phyloP scores from a whole-genome alignment of 2,888 invertebrate species.

The Diachrysia chrysitis region DNA sequence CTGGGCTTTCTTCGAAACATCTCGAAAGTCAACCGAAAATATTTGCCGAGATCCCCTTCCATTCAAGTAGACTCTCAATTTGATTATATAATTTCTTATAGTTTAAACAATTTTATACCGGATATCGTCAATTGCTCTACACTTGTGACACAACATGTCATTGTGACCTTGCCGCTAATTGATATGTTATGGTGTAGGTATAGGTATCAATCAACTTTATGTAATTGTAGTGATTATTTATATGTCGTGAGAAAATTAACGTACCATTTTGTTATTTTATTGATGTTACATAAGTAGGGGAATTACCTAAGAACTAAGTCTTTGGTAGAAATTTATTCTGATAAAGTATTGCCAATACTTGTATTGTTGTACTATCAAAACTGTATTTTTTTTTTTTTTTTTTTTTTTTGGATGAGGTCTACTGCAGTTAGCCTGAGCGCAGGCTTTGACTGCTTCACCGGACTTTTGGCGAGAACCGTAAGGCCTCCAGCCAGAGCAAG shows the following conservation, averaged over 20 bases:
- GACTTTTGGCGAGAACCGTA: no score
- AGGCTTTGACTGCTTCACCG: no score
- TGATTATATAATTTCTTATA: slow-evolving; percentile 2
- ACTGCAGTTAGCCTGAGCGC: no score
- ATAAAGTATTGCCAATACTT: not conserved
- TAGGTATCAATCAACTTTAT: slow-evolving; percentile 18
- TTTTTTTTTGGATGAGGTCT: no score
- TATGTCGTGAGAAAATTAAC: slow-evolving; percentile 1
- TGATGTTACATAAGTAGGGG: not conserved
- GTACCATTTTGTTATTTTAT: not conserved
- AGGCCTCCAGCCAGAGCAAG: no score
- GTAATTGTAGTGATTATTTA: slow-evolving; percentile 16
- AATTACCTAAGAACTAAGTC: no score
- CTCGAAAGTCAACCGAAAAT: not conserved
- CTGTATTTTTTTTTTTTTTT: no score
- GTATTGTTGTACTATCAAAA: not conserved
- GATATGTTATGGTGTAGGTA: slow-evolving; percentile 24
- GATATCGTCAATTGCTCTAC: slow-evolving; percentile 46
- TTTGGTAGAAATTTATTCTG: no score
- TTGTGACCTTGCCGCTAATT: slow-evolving; percentile 33
- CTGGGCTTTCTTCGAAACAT: not conserved
- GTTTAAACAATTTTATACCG: slow-evolving; percentile 28
- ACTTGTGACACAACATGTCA: slow-evolving; percentile 20
- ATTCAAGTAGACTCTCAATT: not conserved
- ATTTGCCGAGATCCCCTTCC: not conserved